These are phyloP conservation scores for Scalopus aquaticus DNA, from an alignment of 2,113 vertebrate genomes.

Conservation along the genomic window DNA sequence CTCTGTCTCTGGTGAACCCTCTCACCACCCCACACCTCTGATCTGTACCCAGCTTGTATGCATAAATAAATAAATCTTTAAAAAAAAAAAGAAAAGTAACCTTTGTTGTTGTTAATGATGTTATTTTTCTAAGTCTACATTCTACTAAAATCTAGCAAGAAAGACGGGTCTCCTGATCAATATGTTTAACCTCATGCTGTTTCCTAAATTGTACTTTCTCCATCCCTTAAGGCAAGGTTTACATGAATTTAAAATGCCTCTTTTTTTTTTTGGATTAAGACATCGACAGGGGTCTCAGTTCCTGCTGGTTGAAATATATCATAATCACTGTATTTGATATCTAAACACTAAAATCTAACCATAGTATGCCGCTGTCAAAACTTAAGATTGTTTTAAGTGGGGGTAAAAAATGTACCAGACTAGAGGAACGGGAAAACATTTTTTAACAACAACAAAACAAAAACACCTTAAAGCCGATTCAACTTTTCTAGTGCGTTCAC, in stretches of 20 bases:
- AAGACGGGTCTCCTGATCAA: conserved; percentile 67
- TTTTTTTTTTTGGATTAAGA: conserved; percentile 61
- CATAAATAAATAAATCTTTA: too few species aligned
- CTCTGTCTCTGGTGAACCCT: too few species aligned
- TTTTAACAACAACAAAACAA: background rate
- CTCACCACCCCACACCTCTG: too few species aligned
- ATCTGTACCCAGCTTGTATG: too few species aligned
- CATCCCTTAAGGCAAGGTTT: conserved; percentile 67
- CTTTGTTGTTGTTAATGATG: conserved; percentile 6
- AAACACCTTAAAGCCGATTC: background rate
- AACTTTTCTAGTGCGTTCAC: conserved; percentile 7
- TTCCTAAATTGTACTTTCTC: conserved; percentile 72
- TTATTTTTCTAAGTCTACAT: conserved; percentile 61
- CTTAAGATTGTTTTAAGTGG: conserved; percentile 27
- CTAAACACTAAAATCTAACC: conserved; percentile 63
- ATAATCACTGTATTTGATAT: conserved; percentile 69
- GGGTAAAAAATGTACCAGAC: background rate
- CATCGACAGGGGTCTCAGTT: conserved; percentile 58
- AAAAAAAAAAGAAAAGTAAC: too few species aligned
- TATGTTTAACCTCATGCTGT: conserved; percentile 73
- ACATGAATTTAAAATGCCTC: conserved; percentile 68
- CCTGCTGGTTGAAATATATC: conserved; percentile 67
- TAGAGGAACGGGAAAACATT: background rate
- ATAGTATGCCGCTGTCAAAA: conserved; percentile 60
- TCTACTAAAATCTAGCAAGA: conserved; percentile 45